Conservation (phyloP, 2,888 invertebrate genomes). For the Agriopis aurantiaria region DNA sequence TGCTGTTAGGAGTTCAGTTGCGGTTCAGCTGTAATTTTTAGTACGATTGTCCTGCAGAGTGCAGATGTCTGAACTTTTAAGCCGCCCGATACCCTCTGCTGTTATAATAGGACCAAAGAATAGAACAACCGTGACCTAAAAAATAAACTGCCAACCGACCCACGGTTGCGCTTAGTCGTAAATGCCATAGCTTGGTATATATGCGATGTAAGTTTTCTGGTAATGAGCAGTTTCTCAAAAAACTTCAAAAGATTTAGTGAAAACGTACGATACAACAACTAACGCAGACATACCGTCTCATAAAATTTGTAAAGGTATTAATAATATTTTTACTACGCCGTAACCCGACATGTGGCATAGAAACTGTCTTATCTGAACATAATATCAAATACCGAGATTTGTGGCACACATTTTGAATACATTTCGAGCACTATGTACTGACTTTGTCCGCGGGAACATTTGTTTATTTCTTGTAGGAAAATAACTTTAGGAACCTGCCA, state of each 20-base stretch:
- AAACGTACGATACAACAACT: slow-evolving; percentile 5
- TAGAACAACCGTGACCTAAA: too few relatives aligned
- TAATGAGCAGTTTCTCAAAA: background rate
- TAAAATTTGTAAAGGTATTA: slow-evolving; percentile 7
- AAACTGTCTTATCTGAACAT: slow-evolving; percentile 2
- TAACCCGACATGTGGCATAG: slow-evolving; percentile 19
- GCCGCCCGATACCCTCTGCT: too few relatives aligned
- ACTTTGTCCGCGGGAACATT: background rate
- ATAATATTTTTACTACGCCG: slow-evolving; percentile 22
- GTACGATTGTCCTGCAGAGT: too few relatives aligned
- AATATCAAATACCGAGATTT: background rate
- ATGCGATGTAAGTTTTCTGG: background rate
- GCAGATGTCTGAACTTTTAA: too few relatives aligned
- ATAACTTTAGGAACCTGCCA: too few relatives aligned
- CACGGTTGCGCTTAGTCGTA: too few relatives aligned
- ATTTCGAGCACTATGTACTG: background rate
- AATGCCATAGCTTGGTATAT: too few relatives aligned
- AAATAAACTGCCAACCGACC: too few relatives aligned
- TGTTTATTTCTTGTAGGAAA: background rate
- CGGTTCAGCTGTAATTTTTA: too few relatives aligned
- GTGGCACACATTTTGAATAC: background rate
- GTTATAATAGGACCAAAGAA: too few relatives aligned
- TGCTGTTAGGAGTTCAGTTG: too few relatives aligned
- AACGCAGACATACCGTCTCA: slow-evolving; percentile 5
- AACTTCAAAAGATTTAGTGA: slow-evolving; percentile 18